These are phyloP conservation scores for Drosophila prosaltans DNA, from an alignment of 1,140 invertebrate genomes.

Conservation along the genomic window DNA sequence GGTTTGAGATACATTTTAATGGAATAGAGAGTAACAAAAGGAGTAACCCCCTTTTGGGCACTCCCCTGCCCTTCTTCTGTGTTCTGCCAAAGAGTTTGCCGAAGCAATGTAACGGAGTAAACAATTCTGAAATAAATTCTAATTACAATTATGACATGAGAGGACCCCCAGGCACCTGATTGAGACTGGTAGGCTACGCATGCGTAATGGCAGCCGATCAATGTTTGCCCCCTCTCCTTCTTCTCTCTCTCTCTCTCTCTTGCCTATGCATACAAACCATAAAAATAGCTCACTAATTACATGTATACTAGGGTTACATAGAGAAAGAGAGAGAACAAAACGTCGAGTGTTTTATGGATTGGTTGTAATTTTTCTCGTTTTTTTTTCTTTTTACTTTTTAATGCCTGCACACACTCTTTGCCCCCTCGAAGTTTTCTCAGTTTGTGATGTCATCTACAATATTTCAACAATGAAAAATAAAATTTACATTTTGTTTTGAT, in stretches of 20 bases:
- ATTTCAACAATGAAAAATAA: slow-evolving; percentile 4
- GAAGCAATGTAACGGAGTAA: neutral
- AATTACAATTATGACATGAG: slow-evolving; percentile 69
- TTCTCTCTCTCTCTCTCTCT: too few relatives aligned
- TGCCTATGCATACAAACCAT: slow-evolving; percentile 33
- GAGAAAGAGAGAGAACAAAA: slow-evolving; percentile 55
- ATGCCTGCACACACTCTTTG: slow-evolving; percentile 26
- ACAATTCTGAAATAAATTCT: slow-evolving; percentile 59
- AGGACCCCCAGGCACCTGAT: slow-evolving; percentile 77
- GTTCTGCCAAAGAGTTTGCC: slow-evolving; percentile 22
- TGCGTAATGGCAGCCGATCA: slow-evolving; percentile 35
- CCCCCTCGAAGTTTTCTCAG: slow-evolving; percentile 62
- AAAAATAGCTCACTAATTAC: slow-evolving; percentile 76
- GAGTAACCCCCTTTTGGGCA: neutral
- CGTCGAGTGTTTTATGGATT: slow-evolving; percentile 62
- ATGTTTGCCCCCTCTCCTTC: neutral
- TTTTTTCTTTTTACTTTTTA: neutral
- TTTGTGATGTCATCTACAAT: slow-evolving; percentile 4
- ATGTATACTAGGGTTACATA: slow-evolving; percentile 69
- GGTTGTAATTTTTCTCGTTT: neutral
- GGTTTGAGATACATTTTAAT: too few relatives aligned
- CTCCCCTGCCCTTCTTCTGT: slow-evolving; percentile 17
- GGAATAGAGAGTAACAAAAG: too few relatives aligned
- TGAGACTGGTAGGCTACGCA: slow-evolving; percentile 33
- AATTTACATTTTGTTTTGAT: neutral